phyloP scores from a whole-genome alignment of 1,140 invertebrate species.

The Goniozus legneri region DNA sequence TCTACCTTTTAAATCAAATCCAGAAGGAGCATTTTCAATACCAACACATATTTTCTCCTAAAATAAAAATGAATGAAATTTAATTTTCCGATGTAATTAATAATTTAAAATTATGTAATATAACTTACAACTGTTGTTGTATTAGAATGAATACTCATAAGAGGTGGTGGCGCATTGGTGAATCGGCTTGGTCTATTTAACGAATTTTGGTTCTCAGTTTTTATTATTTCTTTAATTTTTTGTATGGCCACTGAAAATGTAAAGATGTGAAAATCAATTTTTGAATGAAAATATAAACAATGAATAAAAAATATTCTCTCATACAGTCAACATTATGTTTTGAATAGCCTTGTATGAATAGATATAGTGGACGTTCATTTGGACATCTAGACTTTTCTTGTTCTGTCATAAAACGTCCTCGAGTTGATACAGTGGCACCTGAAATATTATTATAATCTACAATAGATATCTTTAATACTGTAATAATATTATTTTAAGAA shows the following conservation, averaged over 20 bases:
- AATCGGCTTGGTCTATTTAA: slow-evolving; percentile 52
- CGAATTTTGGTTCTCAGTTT: slow-evolving; percentile 50
- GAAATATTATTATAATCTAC: slow-evolving; percentile 22
- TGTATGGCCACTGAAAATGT: slow-evolving; percentile 57
- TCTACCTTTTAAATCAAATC: slow-evolving; percentile 72
- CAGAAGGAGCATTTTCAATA: slow-evolving; percentile 71
- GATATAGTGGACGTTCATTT: slow-evolving; percentile 60
- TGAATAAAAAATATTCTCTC: slow-evolving; percentile 27
- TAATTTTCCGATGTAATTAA: slow-evolving; percentile 3
- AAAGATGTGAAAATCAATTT: too few relatives aligned
- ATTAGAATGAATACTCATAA: slow-evolving; percentile 53
- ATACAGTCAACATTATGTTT: slow-evolving; percentile 62
- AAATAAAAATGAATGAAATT: slow-evolving; percentile 10
- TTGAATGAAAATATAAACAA: slow-evolving; percentile 1
- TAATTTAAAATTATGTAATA: slow-evolving; percentile 9
- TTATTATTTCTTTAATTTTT: slow-evolving; percentile 63
- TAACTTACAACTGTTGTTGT: slow-evolving; percentile 44
- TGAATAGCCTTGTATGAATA: slow-evolving; percentile 61
- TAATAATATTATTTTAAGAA: slow-evolving; percentile 4
- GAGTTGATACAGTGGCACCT: slow-evolving; percentile 63
- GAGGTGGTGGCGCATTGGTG: slow-evolving; percentile 53
- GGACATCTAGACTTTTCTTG: slow-evolving; percentile 57
- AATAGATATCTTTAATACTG: slow-evolving; percentile 8
- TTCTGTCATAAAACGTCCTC: slow-evolving; percentile 60
- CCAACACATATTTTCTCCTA: slow-evolving; percentile 76